A percentile compares a stretch with the other conserved stretches of the same genome.
Evolutionary conservation across 1,140 invertebrate species (phyloP).

Genomic region (Maconellicoccus hirsutus): DNA sequence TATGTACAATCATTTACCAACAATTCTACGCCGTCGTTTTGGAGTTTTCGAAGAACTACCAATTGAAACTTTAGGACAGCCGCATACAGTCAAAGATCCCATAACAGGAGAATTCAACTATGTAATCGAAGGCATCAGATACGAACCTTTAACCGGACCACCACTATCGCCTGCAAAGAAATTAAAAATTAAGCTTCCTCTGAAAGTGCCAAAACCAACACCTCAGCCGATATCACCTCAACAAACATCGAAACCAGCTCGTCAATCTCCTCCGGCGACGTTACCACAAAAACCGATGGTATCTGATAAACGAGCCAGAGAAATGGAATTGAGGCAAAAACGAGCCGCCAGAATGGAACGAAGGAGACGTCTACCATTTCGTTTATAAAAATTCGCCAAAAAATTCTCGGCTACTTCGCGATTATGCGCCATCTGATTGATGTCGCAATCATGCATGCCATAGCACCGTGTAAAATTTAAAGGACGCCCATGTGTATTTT

Average conservation of each 20-base stretch:
- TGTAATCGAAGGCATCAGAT: background rate
- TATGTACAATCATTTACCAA: background rate
- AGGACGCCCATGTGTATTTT: background rate
- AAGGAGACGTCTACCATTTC: background rate
- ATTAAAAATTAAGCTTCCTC: too few relatives aligned
- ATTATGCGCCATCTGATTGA: too few relatives aligned
- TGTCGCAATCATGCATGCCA: too few relatives aligned
- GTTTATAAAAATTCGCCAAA: too few relatives aligned
- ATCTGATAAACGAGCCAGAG: background rate
- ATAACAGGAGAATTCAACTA: background rate
- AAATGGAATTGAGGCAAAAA: background rate
- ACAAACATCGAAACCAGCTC: background rate
- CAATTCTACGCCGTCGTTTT: background rate
- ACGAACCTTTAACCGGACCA: background rate
- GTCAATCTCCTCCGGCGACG: background rate
- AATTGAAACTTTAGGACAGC: background rate
- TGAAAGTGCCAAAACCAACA: too few relatives aligned
- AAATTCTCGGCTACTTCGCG: too few relatives aligned
- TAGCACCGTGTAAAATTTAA: background rate
- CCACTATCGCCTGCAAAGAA: background rate
- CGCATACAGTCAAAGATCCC: background rate
- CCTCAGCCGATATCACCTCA: background rate
- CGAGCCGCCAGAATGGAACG: background rate
- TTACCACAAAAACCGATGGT: background rate
- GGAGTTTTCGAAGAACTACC: background rate